Conservation (phyloP, 2,888 invertebrate species). For the Drosophila subquinaria region DNA sequence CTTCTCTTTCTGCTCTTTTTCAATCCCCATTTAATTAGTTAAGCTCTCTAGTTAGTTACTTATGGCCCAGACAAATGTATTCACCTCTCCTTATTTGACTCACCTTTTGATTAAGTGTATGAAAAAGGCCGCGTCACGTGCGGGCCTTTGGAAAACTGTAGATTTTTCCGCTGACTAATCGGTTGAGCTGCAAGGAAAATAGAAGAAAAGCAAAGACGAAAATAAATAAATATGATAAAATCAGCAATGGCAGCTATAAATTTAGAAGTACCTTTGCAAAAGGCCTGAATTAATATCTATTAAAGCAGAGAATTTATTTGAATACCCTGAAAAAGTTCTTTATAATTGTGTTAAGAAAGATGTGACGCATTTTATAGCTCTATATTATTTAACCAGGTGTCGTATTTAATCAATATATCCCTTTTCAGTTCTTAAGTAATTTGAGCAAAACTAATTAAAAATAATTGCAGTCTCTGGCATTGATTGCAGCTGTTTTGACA, state of each 20-base stretch:
- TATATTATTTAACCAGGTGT: no score
- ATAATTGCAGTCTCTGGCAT: neutral
- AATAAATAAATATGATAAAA: slow-evolving; percentile 62
- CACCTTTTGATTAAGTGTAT: slow-evolving; percentile 68
- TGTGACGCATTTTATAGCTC: no score
- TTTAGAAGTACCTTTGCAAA: slow-evolving; percentile 11
- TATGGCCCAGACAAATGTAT: slow-evolving; percentile 5
- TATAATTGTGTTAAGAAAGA: neutral
- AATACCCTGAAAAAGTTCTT: neutral
- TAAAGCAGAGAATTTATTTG: neutral
- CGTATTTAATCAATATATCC: no score
- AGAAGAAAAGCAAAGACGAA: slow-evolving; percentile 12
- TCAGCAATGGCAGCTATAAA: slow-evolving; percentile 22
- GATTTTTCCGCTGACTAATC: slow-evolving; percentile 72
- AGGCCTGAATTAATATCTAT: slow-evolving; percentile 11
- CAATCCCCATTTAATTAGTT: slow-evolving; percentile 45
- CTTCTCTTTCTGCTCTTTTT: neutral
- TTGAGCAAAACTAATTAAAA: neutral
- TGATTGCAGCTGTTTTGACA: neutral
- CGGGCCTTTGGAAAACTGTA: slow-evolving; percentile 30
- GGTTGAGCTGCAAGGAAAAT: slow-evolving; percentile 41
- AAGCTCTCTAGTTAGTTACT: slow-evolving; percentile 30
- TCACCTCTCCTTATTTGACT: slow-evolving; percentile 25
- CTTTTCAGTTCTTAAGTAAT: neutral
- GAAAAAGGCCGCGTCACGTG: slow-evolving; percentile 71